A percentile compares a stretch with the other conserved stretches of the same genome.
Evolutionary conservation across 2,113 vertebrate genomes (phyloP).

Genomic region (Promerops cafer): DNA sequence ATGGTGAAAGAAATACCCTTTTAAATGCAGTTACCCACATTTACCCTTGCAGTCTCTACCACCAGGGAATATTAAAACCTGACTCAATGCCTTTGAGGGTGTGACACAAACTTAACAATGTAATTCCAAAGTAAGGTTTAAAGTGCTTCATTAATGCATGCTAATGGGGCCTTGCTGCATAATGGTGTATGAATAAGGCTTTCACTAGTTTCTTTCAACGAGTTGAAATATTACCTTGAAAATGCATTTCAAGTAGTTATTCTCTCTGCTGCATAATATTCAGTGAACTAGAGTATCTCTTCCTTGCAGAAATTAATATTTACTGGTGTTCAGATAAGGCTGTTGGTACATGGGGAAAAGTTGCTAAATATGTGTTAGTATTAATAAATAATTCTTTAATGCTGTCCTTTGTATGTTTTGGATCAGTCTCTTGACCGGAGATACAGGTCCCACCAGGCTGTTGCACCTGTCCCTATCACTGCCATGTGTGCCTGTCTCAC

Average conservation of each 20-base stretch:
- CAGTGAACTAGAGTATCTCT: not conserved
- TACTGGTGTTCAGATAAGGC: not conserved
- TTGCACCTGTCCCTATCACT: fast-evolving
- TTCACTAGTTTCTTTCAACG: not conserved
- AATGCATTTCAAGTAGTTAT: not conserved
- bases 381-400: not conserved
- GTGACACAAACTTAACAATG: not conserved
- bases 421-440: not conserved
- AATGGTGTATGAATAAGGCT: not conserved
- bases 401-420: not conserved
- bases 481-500: not conserved
- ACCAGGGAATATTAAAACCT: not conserved
- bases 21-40: not conserved
- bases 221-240: not conserved
- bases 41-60: not conserved
- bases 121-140: not conserved
- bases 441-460: not conserved
- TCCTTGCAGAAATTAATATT: not conserved
- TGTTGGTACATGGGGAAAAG: not conserved
- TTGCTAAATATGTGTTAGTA: not conserved
- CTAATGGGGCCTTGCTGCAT: not conserved
- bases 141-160: not conserved
- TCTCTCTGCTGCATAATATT: not conserved
- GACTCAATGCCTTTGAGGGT: not conserved
- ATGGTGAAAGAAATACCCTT: not conserved